A percentile compares a stretch with the other conserved stretches of the same genome.
These are phyloP conservation scores for Dipodomys merriami DNA, from an alignment of 2,113 vertebrate species.

Conservation along the genomic window DNA sequence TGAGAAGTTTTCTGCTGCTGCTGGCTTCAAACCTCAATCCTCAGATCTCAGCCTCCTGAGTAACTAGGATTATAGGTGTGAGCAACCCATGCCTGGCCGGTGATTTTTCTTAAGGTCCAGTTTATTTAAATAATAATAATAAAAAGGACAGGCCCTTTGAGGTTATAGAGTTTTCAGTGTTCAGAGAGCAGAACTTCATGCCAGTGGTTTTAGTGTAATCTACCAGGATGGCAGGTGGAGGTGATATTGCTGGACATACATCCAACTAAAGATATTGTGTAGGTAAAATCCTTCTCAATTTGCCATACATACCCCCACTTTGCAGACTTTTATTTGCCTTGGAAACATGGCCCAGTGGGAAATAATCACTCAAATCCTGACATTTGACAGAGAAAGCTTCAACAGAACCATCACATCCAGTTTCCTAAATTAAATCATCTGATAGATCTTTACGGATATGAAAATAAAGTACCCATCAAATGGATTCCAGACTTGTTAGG, in stretches of 20 bases:
- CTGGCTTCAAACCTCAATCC: too few relatives aligned
- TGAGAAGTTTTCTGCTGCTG: too few relatives aligned
- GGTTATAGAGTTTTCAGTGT: background rate
- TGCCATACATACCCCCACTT: background rate
- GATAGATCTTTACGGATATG: background rate
- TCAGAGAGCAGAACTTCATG: background rate
- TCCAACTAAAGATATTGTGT: background rate
- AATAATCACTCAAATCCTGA: background rate
- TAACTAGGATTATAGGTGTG: too few relatives aligned
- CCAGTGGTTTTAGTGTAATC: background rate
- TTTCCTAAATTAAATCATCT: conserved; percentile 31
- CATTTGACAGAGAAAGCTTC: background rate
- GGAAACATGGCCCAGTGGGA: background rate
- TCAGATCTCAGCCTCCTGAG: too few relatives aligned
- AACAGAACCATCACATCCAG: background rate
- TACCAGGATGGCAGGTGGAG: background rate
- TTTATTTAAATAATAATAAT: background rate
- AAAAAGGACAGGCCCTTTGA: background rate
- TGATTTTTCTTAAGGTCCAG: background rate
- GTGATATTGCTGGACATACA: background rate
- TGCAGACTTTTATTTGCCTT: conserved; percentile 14
- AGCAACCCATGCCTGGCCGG: too few relatives aligned
- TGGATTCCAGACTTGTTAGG: conserved; percentile 1
- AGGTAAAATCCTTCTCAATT: background rate
- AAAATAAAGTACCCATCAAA: background rate